Base-by-base conservation (phyloP, 2,888 invertebrate species). In the Tipula unca region DNA sequence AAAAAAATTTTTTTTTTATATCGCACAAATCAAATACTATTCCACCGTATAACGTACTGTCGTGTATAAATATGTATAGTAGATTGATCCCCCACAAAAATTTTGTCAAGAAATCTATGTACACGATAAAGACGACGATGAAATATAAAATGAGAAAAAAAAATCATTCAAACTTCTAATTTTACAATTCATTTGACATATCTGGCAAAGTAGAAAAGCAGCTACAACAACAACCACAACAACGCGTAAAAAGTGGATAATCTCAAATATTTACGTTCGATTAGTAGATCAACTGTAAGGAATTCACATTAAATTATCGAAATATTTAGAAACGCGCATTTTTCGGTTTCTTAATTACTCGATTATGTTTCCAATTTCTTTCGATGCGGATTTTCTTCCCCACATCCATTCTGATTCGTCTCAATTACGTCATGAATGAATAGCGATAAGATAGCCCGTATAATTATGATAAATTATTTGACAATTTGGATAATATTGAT, bases 81-180 rank as follows among this genome's bases (percentile, higher is more conserved):
- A 20, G 10, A 69, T 25, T 69, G 69, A 69, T 69, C 69, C 69
- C 69, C 69, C 69, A 69, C 69, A 69, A 25, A 17, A 69, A 25
- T 69, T 25, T 20, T 69, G 1, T 10, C 8, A 13, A 25, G 6
- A n/a, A 20, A 25, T 69, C 8, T 8, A 20, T 17, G 17, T n/a
- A 48, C 1, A 17, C 48, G 48, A 17, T 17, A 48, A 48, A 20
- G 69, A 69, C 69, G 69, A 69, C 69, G 69, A 25, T 10, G 69
- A 25, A 17, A 17, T 42, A n/a, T 14, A 25, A 69, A 17, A 8
- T 25, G 25, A 69, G 8, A 69, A 25, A 25, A 69, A 69, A 69
- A 69, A 69, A 69, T 69, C 69, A 69, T 69, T 69, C 69, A 69
- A 25, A 69, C 69, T 69, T 69, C 69, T 69, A 69, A 69, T 69